A percentile compares a stretch with the other conserved stretches of the same genome.
Evolutionary conservation across 2,797 vertebrate species (phyloP).

Genomic region (Emys orbicularis): DNA sequence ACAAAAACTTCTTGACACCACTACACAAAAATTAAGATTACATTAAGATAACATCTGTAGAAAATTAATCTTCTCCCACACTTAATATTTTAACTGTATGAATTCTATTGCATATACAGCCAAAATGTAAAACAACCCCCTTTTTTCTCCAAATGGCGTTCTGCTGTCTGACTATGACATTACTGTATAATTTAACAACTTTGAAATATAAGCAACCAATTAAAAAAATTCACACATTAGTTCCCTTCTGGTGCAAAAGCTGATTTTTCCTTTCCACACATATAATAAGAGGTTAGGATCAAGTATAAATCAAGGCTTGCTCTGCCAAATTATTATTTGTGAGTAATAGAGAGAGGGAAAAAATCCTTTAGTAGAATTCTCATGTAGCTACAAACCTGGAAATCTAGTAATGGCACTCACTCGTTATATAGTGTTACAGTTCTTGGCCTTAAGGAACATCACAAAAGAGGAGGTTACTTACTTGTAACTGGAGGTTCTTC

Average conservation of each 20-base stretch:
- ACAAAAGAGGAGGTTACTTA: background rate
- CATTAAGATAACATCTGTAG: background rate
- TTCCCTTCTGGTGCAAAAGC: constrained; percentile 63
- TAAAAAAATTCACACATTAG: constrained; percentile 65
- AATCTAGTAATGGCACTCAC: background rate
- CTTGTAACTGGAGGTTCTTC: background rate
- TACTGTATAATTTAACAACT: constrained; percentile 69
- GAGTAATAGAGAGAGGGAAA: constrained; percentile 18
- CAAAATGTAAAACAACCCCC: constrained; percentile 57
- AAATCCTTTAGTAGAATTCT: constrained; percentile 1
- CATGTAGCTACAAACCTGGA: background rate
- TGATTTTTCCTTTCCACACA: constrained; percentile 26
- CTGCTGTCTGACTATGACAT: constrained; percentile 55
- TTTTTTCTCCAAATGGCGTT: constrained; percentile 42
- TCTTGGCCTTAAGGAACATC: background rate
- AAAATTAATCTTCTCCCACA: background rate
- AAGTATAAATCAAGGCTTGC: constrained; percentile 55
- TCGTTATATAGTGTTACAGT: background rate
- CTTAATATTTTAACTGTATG: background rate
- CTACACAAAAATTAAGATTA: background rate
- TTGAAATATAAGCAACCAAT: constrained; percentile 75
- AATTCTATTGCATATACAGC: constrained; percentile 34
- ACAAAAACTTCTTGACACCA: background rate
- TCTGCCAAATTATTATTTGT: constrained; percentile 23
- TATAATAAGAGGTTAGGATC: constrained; percentile 40